Evolutionary conservation across 2,113 vertebrate species (phyloP).

Genomic region (Orientallactaga bullata): DNA sequence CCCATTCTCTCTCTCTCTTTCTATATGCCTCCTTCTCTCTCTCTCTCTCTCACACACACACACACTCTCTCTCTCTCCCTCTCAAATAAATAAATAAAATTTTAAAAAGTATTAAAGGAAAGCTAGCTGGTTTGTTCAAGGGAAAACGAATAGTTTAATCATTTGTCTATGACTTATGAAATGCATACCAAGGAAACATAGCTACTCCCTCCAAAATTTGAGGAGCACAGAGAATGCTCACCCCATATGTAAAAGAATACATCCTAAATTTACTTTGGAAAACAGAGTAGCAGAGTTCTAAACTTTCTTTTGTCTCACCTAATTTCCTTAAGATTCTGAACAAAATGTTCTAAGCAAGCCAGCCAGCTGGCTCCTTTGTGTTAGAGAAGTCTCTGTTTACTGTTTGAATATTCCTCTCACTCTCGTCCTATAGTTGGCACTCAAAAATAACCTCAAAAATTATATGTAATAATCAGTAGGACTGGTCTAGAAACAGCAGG

Average conservation of each 20-base stretch:
- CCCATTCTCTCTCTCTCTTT: too few relatives aligned
- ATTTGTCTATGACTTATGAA: slow-evolving; percentile 6
- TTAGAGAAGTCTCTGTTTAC: background rate
- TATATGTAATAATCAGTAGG: background rate
- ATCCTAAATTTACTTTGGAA: background rate
- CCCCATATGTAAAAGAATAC: background rate
- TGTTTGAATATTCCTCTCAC: background rate
- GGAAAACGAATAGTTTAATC: background rate
- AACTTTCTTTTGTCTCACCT: slow-evolving; percentile 27
- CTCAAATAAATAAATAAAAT: too few relatives aligned
- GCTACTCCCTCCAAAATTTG: background rate
- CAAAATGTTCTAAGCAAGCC: background rate
- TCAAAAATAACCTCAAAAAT: background rate
- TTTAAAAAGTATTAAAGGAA: background rate
- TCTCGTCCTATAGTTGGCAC: background rate
- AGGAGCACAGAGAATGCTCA: background rate
- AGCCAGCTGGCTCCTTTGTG: background rate
- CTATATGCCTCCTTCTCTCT: too few relatives aligned
- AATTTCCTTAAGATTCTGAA: slow-evolving; percentile 44
- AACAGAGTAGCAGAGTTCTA: background rate
- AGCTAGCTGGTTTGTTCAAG: background rate
- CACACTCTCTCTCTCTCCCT: too few relatives aligned
- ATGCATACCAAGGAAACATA: background rate
- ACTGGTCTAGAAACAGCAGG: background rate
- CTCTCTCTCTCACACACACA: too few relatives aligned